Conservation (phyloP, 2,113 vertebrate species). For the Lasiurus cinereus region DNA sequence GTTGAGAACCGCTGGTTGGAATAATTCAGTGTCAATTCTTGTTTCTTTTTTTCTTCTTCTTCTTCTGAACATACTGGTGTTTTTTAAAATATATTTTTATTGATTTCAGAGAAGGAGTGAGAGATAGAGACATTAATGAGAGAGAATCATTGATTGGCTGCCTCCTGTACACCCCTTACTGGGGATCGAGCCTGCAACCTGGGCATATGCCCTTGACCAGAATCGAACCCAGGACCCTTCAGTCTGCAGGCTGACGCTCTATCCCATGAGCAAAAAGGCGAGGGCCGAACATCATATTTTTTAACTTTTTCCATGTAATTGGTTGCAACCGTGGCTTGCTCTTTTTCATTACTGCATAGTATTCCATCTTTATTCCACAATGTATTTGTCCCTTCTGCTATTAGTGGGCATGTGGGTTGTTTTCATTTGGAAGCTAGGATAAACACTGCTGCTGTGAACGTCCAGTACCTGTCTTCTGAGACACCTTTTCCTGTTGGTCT, state of each 20-base stretch:
- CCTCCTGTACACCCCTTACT: too few species aligned
- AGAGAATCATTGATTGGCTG: too few species aligned
- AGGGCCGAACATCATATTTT: background rate
- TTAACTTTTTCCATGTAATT: background rate
- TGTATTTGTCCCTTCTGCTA: background rate
- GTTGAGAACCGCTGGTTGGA: too few species aligned
- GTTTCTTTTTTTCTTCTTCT: background rate
- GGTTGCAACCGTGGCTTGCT: background rate
- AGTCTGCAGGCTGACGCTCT: too few species aligned
- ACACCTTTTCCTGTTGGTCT: background rate
- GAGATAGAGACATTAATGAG: too few species aligned
- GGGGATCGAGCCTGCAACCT: too few species aligned
- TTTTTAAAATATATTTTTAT: too few species aligned
- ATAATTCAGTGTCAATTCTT: background rate
- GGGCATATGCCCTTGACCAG: too few species aligned
- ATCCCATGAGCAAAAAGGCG: too few species aligned
- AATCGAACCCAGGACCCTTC: too few species aligned
- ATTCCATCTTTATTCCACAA: background rate
- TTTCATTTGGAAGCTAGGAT: background rate
- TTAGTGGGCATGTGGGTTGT: background rate
- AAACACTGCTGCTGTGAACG: background rate
- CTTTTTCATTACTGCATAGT: background rate
- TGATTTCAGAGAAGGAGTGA: too few species aligned
- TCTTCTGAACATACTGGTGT: background rate
- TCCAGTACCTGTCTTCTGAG: background rate